Evolutionary conservation across 2,113 vertebrate species (phyloP), one percentile per base, ranked within the genome.

Genomic region (Lanius ludovicianus): DNA sequence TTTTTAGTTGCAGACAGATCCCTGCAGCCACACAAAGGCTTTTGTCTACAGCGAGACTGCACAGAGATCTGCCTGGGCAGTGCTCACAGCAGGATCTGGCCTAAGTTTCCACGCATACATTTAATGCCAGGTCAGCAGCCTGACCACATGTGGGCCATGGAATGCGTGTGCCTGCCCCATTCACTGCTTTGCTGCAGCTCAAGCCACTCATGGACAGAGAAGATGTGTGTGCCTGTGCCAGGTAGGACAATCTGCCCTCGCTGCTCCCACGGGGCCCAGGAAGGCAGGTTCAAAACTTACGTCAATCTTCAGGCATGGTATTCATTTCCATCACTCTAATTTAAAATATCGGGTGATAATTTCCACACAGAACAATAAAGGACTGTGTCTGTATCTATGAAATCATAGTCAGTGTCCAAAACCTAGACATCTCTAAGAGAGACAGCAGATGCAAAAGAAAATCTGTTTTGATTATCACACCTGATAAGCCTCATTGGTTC

Each of bases 381-480:
- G 57, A 60, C 27, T 63, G 30, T 64, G 52, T 89, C 64, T 89
- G 20, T 92, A 70, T 84, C 82, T 90, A 56, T 79, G 52, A 89
- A 93, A 89, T 68, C 1, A 0, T 49, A 77, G 56, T 81, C 76
- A 27, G 27, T 39, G 60, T 81, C 65, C 2, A 0, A 88, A 90
- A 64, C 35, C 24, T 33, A 41, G 50, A 25, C 76, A 83, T 89
- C 42, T 69, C 42, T 83, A 20, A 12, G 11, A 67, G 33, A 81
- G 79, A 92, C 73, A 86, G 71, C 64, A 78, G 60, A 86, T 75
- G 73, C 85, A 92, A 93, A 94, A 93, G 90, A 92, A 96, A 92
- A 92, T 95, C 88, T 96, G 90, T 93, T 96, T 94, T 96, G 90
- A 93, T 95, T 96, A 96, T 94, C 85, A 88, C 85, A 95, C 90